Conservation (phyloP, 2,113 vertebrate species). For the Gulo gulo region DNA sequence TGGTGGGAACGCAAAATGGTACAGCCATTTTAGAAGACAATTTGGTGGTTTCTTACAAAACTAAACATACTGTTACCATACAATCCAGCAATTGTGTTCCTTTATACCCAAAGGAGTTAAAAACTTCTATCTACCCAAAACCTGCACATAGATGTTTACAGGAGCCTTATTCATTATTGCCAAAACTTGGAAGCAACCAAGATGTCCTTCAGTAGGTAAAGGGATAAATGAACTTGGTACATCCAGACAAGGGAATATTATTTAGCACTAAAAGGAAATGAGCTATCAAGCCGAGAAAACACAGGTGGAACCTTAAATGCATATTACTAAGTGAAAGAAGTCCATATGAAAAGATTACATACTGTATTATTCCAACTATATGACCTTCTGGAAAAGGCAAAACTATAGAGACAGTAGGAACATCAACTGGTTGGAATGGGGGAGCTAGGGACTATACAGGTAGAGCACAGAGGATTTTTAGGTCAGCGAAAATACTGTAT, state of each 20-base stretch:
- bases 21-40: not conserved
- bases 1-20: not conserved
- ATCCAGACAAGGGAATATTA: not conserved
- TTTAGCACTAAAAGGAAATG: not conserved
- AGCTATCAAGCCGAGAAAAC: not conserved
- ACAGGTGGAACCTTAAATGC: not conserved
- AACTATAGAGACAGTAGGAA: not conserved
- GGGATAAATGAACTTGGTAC: not conserved
- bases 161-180: not conserved
- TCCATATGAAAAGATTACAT: not conserved
- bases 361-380: not conserved
- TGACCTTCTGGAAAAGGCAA: not conserved
- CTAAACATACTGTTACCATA: not conserved
- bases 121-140: not conserved
- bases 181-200: not conserved
- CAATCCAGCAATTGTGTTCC: not conserved
- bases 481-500: not conserved
- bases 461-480: not conserved
- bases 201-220: not conserved
- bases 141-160: not conserved
- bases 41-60: not conserved
- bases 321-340: not conserved
- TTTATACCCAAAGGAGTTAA: not conserved
- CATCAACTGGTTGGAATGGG: not conserved
- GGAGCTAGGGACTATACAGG: not conserved